phyloP scores from a whole-genome alignment of 2,888 invertebrate genomes.

The Ectropis crepuscularia region DNA sequence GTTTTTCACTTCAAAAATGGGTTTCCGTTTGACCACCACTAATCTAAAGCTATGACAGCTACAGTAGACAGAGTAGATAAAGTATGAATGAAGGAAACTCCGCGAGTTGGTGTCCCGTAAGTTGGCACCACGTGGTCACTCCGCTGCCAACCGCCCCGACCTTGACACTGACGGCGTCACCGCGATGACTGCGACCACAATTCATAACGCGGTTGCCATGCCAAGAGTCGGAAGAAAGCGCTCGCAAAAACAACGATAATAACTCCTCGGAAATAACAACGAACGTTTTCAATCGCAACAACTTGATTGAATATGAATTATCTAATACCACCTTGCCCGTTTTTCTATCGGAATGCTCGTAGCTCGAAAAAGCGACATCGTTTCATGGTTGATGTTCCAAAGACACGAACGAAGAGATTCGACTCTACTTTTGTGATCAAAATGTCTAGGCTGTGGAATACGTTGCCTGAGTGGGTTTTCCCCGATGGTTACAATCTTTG shows the following conservation, averaged over 20 bases:
- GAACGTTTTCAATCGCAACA: neutral
- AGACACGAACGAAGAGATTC: too few species aligned
- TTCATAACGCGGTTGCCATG: slow-evolving; percentile 19
- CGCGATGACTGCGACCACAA: slow-evolving; percentile 18
- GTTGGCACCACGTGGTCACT: slow-evolving; percentile 20
- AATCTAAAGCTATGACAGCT: neutral
- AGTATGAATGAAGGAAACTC: slow-evolving; percentile 8
- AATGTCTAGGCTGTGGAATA: too few species aligned
- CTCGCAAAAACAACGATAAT: neutral
- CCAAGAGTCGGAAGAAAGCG: slow-evolving; percentile 6
- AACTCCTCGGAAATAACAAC: neutral
- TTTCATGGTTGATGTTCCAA: too few species aligned
- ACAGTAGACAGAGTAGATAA: neutral
- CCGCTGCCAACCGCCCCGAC: slow-evolving; percentile 17
- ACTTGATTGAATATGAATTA: too few species aligned
- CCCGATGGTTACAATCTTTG: too few species aligned
- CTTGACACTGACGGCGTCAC: slow-evolving; percentile 20
- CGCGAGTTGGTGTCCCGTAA: slow-evolving; percentile 2
- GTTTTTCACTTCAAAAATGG: too few species aligned
- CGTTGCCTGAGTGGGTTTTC: too few species aligned
- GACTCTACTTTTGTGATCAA: too few species aligned
- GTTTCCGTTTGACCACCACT: neutral
- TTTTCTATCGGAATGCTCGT: too few species aligned
- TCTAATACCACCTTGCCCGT: too few species aligned
- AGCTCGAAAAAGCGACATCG: too few species aligned